These are phyloP conservation scores for Folsomia candida DNA, from an alignment of 2,888 invertebrate genomes.

Conservation along the genomic window DNA sequence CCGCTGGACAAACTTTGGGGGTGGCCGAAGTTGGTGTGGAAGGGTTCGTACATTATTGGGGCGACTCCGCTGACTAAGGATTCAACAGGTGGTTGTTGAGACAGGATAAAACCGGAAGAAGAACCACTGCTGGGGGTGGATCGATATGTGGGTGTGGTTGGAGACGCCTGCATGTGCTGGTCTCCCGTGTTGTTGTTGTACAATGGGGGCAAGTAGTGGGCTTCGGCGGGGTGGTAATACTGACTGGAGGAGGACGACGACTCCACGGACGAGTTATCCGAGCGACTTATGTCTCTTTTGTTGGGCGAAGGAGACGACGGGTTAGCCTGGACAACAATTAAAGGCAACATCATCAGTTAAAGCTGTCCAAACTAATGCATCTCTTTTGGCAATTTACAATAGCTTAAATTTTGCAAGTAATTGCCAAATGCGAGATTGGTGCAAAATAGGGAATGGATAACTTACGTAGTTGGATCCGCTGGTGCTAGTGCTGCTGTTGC, in stretches of 20 bases:
- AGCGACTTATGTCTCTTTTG: conserved; percentile 31
- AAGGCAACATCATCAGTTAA: too few relatives aligned
- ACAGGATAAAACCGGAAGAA: conserved; percentile 55
- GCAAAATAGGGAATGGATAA: conserved; percentile 18
- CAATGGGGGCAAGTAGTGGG: conserved; percentile 58
- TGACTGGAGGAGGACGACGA: conserved; percentile 49
- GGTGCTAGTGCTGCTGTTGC: conserved; percentile 29
- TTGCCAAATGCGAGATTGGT: conserved; percentile 36
- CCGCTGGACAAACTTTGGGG: not conserved
- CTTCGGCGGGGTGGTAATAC: conserved; percentile 57
- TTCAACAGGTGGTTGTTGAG: conserved; percentile 52
- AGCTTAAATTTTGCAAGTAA: too few relatives aligned
- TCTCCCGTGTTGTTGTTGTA: conserved; percentile 55
- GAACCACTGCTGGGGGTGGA: conserved; percentile 39
- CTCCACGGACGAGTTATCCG: conserved; percentile 28
- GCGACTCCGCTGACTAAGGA: conserved; percentile 52
- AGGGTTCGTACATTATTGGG: not conserved
- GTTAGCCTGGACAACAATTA: not conserved
- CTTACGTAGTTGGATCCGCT: conserved; percentile 34
- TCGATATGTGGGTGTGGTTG: conserved; percentile 47
- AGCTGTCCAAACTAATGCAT: conserved; percentile 17
- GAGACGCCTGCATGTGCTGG: conserved; percentile 45
- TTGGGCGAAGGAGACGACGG: conserved; percentile 22
- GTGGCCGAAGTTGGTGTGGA: not conserved
- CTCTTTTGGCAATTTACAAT: too few relatives aligned